Evolutionary conservation across 2,113 vertebrate species (phyloP).

Genomic region (Callipepla squamata): DNA sequence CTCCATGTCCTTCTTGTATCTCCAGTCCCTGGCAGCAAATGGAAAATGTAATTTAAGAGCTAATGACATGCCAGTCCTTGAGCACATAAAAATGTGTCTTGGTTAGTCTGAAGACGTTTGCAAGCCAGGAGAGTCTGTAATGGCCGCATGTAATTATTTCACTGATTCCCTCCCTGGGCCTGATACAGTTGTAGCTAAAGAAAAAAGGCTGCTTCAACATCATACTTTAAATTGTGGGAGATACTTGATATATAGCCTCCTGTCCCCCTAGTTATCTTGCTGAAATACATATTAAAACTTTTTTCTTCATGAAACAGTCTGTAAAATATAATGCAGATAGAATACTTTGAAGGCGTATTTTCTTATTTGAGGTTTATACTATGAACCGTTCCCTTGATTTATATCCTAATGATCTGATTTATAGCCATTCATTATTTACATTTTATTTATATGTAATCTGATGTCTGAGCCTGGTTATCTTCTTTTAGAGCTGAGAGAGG

Average conservation of each 20-base stretch:
- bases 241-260: background rate
- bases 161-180: background rate
- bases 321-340: background rate
- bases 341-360: background rate
- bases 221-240: background rate
- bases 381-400: constrained; percentile 6
- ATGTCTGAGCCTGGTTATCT: constrained; percentile 25
- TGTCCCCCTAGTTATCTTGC: background rate
- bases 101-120: background rate
- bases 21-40: background rate
- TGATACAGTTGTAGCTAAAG: background rate
- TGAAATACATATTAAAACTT: background rate
- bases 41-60: background rate
- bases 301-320: background rate
- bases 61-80: background rate
- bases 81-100: background rate
- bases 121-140: fast-evolving
- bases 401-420: constrained; percentile 23
- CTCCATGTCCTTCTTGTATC: no score
- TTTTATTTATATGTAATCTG: constrained; percentile 33
- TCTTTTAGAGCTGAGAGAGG: background rate
- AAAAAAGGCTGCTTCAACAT: background rate
- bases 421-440: constrained; percentile 33
- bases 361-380: background rate
- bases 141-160: background rate